A percentile compares a stretch with the other conserved stretches of the same genome.
Conservation (phyloP, 2,888 invertebrate genomes). For the Asteroscopus sphinx region DNA sequence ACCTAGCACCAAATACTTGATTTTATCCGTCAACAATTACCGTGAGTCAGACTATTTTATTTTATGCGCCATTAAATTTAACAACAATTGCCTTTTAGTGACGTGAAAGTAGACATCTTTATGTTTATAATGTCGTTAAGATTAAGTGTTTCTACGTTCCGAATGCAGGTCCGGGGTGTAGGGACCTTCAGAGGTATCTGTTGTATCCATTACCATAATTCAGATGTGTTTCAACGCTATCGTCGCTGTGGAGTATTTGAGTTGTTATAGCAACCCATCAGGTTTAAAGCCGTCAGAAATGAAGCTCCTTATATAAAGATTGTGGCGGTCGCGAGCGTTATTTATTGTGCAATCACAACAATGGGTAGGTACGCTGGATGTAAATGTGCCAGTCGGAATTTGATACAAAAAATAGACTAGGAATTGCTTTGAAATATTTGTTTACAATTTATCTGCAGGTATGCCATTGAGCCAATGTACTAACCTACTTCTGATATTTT, state of each 20-base stretch:
- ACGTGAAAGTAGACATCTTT: conserved; percentile 82
- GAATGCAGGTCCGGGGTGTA: conserved; percentile 46
- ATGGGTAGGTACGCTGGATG: neutral
- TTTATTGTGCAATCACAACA: conserved; percentile 8
- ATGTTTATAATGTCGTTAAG: conserved; percentile 84
- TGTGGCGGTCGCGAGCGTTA: conserved; percentile 21
- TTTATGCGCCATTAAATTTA: conserved; percentile 86
- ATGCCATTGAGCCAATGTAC: too few relatives aligned
- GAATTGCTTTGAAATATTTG: too few relatives aligned
- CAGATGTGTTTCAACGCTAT: conserved; percentile 64
- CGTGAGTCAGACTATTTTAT: conserved; percentile 78
- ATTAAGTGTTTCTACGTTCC: conserved; percentile 74
- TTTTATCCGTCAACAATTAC: conserved; percentile 73
- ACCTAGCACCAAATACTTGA: conserved; percentile 52
- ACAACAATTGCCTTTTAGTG: conserved; percentile 87
- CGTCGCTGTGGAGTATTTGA: conserved; percentile 48
- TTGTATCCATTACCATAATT: conserved; percentile 77
- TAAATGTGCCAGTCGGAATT: neutral
- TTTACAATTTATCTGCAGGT: too few relatives aligned
- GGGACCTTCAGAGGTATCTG: conserved; percentile 55
- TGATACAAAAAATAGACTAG: neutral
- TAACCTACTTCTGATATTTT: too few relatives aligned
- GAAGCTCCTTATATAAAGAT: conserved; percentile 36
- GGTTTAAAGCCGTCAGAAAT: conserved; percentile 44
- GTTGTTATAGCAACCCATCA: conserved; percentile 43